Conservation (phyloP, 2,113 vertebrate species). For the Cephalopholis sonnerati region DNA sequence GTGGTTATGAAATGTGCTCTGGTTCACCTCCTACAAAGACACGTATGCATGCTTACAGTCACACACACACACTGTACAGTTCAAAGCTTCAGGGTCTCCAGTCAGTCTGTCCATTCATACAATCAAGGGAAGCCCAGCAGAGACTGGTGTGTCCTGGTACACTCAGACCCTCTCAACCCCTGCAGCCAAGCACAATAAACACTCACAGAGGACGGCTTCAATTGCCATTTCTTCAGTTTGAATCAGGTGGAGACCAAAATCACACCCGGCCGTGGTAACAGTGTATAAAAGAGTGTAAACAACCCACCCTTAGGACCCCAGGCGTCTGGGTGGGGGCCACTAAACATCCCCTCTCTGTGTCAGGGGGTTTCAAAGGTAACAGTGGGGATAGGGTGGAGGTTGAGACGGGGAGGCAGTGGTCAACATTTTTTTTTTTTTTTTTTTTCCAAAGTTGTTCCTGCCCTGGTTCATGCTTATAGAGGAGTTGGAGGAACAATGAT, state of each 20-base stretch:
- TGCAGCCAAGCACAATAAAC: constrained; percentile 83
- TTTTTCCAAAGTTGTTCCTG: background rate
- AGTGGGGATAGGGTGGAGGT: background rate
- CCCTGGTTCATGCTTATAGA: constrained; percentile 1
- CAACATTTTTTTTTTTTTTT: constrained; percentile 24
- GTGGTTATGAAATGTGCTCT: background rate
- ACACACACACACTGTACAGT: constrained; percentile 42
- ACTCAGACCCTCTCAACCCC: constrained; percentile 28
- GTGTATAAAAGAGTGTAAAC: constrained; percentile 54
- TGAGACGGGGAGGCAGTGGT: background rate
- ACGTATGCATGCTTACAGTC: background rate
- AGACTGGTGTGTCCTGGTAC: constrained; percentile 42
- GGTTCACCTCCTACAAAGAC: constrained; percentile 5
- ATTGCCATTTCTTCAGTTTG: constrained; percentile 40
- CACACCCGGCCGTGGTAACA: constrained; percentile 46
- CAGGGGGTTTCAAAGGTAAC: constrained; percentile 66
- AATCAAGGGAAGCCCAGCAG: constrained; percentile 80
- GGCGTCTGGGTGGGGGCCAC: constrained; percentile 60
- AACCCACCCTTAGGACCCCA: constrained; percentile 49
- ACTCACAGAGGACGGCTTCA: constrained; percentile 55
- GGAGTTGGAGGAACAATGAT: constrained; percentile 8
- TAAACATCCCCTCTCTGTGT: constrained; percentile 71
- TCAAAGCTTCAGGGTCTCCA: constrained; percentile 72
- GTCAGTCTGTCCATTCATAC: constrained; percentile 68
- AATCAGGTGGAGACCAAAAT: constrained; percentile 67